Evolutionary conservation across 1,140 invertebrate genomes (phyloP), one percentile per base, ranked within the genome.

Genomic region (Delia radicum): DNA sequence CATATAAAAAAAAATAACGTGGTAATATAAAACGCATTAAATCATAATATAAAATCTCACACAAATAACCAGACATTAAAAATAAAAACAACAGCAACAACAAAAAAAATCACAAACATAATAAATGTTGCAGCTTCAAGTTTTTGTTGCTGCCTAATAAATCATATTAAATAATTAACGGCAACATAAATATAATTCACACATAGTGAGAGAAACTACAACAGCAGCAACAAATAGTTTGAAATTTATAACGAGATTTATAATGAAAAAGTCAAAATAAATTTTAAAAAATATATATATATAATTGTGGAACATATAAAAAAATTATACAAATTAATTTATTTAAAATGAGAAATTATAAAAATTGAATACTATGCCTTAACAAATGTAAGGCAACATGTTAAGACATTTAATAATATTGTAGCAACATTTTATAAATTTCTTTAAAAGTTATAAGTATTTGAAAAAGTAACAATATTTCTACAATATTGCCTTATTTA

Each of bases 81-180:
- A 42, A 33, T n/a, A n/a, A n/a, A n/a, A n/a, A n/a, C n/a, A n/a
- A n/a, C n/a, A 33, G 31, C 42, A 48, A 48, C 42, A 48, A 48
- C 8, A 10, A 13, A 0, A n/a, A n/a, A n/a, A 55, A 15, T 42
- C 37, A 42, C 12, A 42, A 13, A 42, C 33, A 55, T 55, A 55
- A 55, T 55, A 55, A 55, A 55, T 55, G 48, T 55, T 55, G 48
- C 48, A 55, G 48, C n/a, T 55, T 55, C 48, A 55, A 55, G 48
- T 55, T 55, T 55, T 55, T 55, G 15, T 55, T 55, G 48, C 18
- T 55, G 0, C n/a, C 48, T 21, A 55, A 55, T 55, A 55, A 55
- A 55, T 55, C 48, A 55, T 55, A 55, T 55, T 55, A 55, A 55
- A 55, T 55, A 55, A 55, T 55, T 55, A 55, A 55, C 48, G 21